These are phyloP conservation scores for Micromussa lordhowensis DNA, from an alignment of 92 coral and sea anemone genomes.

Conservation along the genomic window DNA sequence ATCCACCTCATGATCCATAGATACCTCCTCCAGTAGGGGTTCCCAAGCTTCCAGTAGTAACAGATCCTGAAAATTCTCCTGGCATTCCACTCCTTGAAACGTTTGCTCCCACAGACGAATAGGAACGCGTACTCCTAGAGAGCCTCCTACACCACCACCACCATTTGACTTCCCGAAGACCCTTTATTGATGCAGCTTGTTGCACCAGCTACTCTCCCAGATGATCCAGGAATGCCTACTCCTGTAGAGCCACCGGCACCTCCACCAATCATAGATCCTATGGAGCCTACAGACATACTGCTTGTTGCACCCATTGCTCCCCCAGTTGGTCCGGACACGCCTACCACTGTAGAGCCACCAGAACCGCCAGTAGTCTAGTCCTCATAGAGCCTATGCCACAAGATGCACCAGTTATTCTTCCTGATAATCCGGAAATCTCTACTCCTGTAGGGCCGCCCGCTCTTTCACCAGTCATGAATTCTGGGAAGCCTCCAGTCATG, in stretches of 20 bases:
- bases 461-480: not conserved
- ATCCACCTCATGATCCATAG: not conserved
- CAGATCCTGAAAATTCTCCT: not conserved
- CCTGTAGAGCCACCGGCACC: not conserved
- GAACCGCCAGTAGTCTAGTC: not conserved
- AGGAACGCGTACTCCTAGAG: not conserved
- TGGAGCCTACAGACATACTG: not conserved
- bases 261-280: not conserved
- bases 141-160: not conserved
- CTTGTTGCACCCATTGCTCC: not conserved
- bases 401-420: not conserved
- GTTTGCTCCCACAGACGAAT: not conserved
- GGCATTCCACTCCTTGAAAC: conserved; percentile 4
- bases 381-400: not conserved
- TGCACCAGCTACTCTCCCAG: not conserved
- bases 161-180: not conserved
- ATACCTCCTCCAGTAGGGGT: not conserved
- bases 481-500: not conserved
- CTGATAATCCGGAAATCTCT: not conserved
- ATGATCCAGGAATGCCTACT: not conserved
- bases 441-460: not conserved
- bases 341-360: conserved; percentile 15
- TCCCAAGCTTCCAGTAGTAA: conserved; percentile 4
- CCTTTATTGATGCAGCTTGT: not conserved
- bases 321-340: not conserved